phyloP scores from a whole-genome alignment of 2,888 invertebrate genomes.

The Yponomeuta sedellus region DNA sequence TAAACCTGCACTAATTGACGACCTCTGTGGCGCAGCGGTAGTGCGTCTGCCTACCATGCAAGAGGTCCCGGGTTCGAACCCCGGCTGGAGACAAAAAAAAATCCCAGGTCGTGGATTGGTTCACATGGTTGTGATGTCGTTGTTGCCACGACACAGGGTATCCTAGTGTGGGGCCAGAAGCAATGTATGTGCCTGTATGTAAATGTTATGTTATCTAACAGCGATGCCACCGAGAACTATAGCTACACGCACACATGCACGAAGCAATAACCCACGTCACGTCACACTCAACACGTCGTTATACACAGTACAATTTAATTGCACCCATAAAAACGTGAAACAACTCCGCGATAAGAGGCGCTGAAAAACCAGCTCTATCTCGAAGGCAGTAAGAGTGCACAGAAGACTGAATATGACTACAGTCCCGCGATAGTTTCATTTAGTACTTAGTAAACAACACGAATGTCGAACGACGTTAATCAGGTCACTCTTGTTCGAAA shows the following conservation, averaged over 20 bases:
- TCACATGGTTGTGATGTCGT: too few relatives aligned
- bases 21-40: too few relatives aligned
- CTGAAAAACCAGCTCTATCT: background rate
- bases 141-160: too few relatives aligned
- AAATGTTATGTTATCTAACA: too few relatives aligned
- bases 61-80: too few relatives aligned
- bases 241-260: background rate
- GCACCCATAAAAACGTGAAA: slow-evolving; percentile 32
- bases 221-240: background rate
- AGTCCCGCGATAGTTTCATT: slow-evolving; percentile 10
- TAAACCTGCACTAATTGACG: too few relatives aligned
- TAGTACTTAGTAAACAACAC: background rate
- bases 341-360: background rate
- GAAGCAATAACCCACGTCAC: slow-evolving; percentile 9
- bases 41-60: too few relatives aligned
- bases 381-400: background rate
- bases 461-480: slow-evolving; percentile 29
- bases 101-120: too few relatives aligned
- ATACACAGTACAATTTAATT: slow-evolving; percentile 40
- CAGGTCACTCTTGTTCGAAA: slow-evolving; percentile 31
- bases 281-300: background rate
- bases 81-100: too few relatives aligned
- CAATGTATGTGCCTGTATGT: too few relatives aligned
- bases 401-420: background rate
- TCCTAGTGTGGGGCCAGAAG: too few relatives aligned